Evolutionary conservation across 2,797 vertebrate species (phyloP), one percentile per base, ranked within the genome.

Genomic region (Salarias fasciatus): DNA sequence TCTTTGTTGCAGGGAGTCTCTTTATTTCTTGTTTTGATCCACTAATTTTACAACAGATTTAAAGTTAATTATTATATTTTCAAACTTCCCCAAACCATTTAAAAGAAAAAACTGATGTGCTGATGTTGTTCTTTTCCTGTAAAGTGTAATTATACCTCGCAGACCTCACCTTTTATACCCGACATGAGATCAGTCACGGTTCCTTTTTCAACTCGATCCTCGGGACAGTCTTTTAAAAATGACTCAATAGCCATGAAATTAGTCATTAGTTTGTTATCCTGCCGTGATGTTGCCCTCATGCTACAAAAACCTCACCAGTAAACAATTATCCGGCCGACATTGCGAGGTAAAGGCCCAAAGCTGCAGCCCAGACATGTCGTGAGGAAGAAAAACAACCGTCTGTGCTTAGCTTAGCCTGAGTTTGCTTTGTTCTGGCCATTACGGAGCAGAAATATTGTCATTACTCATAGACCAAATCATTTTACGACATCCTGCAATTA

Each of bases 401-500:
- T 86, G 54, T 56, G 54, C 75, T 82, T 71, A 54, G 69, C 71
- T 84, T 73, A 38, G 58, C 78, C 79, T 77, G 57, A 46, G 63
- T 79, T 80, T 71, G 72, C 86, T 91, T 90, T 86, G 85, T 91
- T 90, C 84, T 81, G 77, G 58, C 73, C 61, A 81, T 85, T 90
- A 84, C 40, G 1, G 62, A 84, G 79, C 59, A 53, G 79, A 89
- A 89, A 90, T 85, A 86, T 89, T 89, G 82, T 88, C 88, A 86
- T 92, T 91, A 92, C 87, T 92, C 89, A 92, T 74, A 73, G 83
- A 87, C 80, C 81, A 80, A 86, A 91, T 91, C 83, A 83, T 89
- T 91, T 90, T 90, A 91, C 76, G 75, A 89, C 89, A 89, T 93
- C 90, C 91, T 91, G 91, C 84, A 72, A 91, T 92, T 90, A 91